Evolutionary conservation across 2,888 invertebrate species (phyloP).

Genomic region (Phyllotreta cruciferae): DNA sequence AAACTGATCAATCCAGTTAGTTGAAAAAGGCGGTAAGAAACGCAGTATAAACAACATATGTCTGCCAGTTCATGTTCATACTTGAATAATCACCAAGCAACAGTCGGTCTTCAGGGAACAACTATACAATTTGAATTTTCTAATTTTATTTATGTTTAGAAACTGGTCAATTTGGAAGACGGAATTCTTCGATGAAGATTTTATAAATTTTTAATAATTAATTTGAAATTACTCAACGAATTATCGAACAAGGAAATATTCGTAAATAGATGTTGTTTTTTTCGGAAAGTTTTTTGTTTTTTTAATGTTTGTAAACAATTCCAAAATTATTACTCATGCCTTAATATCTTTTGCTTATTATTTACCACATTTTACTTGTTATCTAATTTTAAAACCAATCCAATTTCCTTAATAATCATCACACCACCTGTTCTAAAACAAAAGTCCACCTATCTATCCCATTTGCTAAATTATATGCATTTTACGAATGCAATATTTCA

Average conservation of each 20-base stretch:
- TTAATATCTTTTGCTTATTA: too few species aligned
- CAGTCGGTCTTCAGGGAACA: constrained; percentile 37
- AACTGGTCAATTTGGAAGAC: constrained; percentile 11
- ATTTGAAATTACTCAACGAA: too few species aligned
- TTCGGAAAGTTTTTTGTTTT: too few species aligned
- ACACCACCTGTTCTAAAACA: not conserved
- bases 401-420: not conserved
- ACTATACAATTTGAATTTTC: not conserved
- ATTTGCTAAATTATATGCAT: constrained; percentile 7
- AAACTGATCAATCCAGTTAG: constrained; percentile 31
- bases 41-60: constrained; percentile 40
- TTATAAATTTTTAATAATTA: not conserved
- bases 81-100: constrained; percentile 37
- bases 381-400: too few species aligned
- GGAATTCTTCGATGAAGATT: not conserved
- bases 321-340: too few species aligned
- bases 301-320: too few species aligned
- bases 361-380: too few species aligned
- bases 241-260: too few species aligned
- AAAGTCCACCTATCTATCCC: not conserved
- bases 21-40: constrained; percentile 37
- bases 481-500: constrained; percentile 16
- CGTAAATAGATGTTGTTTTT: too few species aligned
- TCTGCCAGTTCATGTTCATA: constrained; percentile 42
- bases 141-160: too few species aligned